Conservation (phyloP, 2,888 invertebrate species). For the Leptura quadrifasciata region DNA sequence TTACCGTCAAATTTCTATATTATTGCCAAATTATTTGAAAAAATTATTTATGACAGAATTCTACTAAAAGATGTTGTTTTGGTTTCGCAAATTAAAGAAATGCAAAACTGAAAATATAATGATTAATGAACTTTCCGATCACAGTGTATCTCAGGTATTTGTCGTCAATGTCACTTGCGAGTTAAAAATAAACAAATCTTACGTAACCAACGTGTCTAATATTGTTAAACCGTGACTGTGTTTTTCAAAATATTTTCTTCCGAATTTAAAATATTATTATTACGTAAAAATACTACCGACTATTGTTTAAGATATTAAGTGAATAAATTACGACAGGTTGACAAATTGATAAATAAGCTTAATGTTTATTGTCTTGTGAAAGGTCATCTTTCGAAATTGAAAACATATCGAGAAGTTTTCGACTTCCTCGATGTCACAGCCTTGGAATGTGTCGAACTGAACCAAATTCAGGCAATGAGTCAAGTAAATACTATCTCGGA, state of each 20-base stretch:
- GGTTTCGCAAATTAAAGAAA: no score
- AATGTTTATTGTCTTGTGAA: background rate
- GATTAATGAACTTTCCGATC: no score
- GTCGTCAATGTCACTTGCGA: slow-evolving; percentile 1
- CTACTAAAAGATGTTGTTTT: no score
- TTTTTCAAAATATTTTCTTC: slow-evolving; percentile 20
- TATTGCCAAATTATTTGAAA: no score
- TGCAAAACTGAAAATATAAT: no score
- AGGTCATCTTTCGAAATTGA: slow-evolving; percentile 5
- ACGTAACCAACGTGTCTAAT: slow-evolving; percentile 12
- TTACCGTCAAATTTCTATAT: no score
- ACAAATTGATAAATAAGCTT: slow-evolving; percentile 19
- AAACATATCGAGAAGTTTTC: slow-evolving; percentile 3
- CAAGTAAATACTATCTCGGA: slow-evolving; percentile 13
- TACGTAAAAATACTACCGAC: slow-evolving; percentile 33
- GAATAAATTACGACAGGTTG: slow-evolving; percentile 18
- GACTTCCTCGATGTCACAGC: slow-evolving; percentile 22
- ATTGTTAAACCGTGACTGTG: slow-evolving; percentile 10
- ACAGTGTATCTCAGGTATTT: background rate
- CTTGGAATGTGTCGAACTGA: background rate
- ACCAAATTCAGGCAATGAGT: background rate
- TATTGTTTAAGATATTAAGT: background rate
- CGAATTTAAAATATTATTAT: slow-evolving; percentile 27
- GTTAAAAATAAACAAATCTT: slow-evolving; percentile 9
- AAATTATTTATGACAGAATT: no score